phyloP scores from a whole-genome alignment of 2,113 vertebrate genomes.

The Trinectes maculatus region DNA sequence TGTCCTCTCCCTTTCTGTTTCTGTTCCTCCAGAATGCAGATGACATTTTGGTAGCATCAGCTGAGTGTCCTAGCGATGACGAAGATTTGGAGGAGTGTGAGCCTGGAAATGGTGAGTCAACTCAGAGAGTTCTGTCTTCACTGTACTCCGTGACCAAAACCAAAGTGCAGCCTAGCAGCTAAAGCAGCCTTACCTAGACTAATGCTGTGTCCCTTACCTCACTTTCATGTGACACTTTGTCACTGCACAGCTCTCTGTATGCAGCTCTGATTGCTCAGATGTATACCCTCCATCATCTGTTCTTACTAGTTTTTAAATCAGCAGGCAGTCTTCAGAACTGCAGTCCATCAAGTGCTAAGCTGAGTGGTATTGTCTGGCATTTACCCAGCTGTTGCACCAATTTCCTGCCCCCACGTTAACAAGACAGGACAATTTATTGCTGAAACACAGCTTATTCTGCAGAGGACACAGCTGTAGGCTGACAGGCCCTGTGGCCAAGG shows the following conservation, averaged over 20 bases:
- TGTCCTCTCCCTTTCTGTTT: constrained; percentile 20
- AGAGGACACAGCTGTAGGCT: constrained; percentile 43
- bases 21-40: constrained; percentile 87
- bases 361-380: constrained; percentile 46
- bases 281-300: background rate
- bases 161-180: background rate
- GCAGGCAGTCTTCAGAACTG: constrained; percentile 28
- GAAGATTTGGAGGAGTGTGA: constrained; percentile 97
- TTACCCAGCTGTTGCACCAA: constrained; percentile 56
- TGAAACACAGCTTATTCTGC: constrained; percentile 40
- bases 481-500: constrained; percentile 28
- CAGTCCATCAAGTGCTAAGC: constrained; percentile 29
- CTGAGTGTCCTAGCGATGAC: constrained; percentile 94
- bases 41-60: constrained; percentile 93
- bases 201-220: constrained; percentile 15
- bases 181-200: background rate
- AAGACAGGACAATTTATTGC: constrained; percentile 45
- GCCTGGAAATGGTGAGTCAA: constrained; percentile 93
- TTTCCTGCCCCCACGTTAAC: constrained; percentile 47
- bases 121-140: constrained; percentile 66
- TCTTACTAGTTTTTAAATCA: constrained; percentile 41
- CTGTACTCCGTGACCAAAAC: constrained; percentile 30
- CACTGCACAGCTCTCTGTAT: constrained; percentile 38
- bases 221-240: constrained; percentile 20
- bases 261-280: constrained; percentile 68